Percentiles rank a stretch among this genome's conserved stretches.
These are phyloP conservation scores for Ceryle rudis DNA, from an alignment of 2,797 vertebrate genomes.

Conservation along the genomic window DNA sequence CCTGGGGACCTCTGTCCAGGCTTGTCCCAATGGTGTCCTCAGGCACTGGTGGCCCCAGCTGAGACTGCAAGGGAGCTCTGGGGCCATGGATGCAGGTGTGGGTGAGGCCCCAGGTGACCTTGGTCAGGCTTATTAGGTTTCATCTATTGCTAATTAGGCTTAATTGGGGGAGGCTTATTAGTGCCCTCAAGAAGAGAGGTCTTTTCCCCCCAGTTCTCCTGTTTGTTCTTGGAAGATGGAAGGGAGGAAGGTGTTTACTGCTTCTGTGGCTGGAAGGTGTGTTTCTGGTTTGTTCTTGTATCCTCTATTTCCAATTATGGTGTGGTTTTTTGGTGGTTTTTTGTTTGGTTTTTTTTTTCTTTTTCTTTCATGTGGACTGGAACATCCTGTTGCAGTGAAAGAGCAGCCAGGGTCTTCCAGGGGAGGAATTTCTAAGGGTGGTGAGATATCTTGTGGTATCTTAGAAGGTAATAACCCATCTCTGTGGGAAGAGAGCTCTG, in stretches of 20 bases:
- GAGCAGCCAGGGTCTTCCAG: background rate
- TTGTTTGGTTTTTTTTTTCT: too few relatives aligned
- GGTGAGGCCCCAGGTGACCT: background rate
- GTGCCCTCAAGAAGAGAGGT: background rate
- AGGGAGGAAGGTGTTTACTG: background rate
- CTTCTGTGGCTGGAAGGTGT: background rate
- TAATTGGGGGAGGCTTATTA: background rate
- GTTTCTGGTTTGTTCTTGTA: background rate
- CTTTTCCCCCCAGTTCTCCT: background rate
- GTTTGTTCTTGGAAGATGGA: background rate
- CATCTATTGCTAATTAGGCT: too few relatives aligned
- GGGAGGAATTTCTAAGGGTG: fast-evolving
- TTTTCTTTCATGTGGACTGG: background rate
- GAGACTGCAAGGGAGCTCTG: background rate
- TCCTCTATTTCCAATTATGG: fast-evolving
- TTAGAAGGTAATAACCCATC: background rate
- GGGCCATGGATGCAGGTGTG: background rate
- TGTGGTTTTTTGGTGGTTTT: too few relatives aligned
- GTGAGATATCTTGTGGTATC: background rate
- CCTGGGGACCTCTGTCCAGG: background rate
- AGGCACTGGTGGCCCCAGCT: background rate
- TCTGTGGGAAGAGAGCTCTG: background rate
- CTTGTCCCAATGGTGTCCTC: background rate
- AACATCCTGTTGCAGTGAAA: background rate
- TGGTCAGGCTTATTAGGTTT: background rate